phyloP scores from a whole-genome alignment of 2,113 vertebrate species.

The Dascyllus trimaculatus region DNA sequence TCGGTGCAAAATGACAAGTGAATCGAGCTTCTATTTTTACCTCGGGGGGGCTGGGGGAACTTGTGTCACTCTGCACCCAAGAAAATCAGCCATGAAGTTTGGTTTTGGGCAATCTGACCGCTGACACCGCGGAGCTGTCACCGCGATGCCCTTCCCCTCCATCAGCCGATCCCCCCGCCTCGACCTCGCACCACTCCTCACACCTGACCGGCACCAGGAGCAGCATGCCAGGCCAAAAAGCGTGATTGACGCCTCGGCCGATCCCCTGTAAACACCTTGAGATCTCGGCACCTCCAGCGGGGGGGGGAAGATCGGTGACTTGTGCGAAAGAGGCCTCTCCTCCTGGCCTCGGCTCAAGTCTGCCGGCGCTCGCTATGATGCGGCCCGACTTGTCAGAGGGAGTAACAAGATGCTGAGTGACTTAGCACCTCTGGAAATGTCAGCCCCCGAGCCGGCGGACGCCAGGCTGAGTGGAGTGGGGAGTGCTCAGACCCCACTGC shows the following conservation, averaged over 20 bases:
- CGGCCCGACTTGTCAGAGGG: conserved; percentile 78
- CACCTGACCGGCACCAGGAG: conserved; percentile 80
- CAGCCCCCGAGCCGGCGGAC: conserved; percentile 72
- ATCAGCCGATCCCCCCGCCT: conserved; percentile 63
- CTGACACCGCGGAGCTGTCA: conserved; percentile 85
- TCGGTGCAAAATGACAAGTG: conserved; percentile 77
- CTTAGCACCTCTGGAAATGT: conserved; percentile 87
- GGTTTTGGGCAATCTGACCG: conserved; percentile 83
- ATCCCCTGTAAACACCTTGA: conserved; percentile 83
- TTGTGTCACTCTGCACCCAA: conserved; percentile 75
- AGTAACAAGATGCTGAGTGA: conserved; percentile 86
- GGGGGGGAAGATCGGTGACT: conserved; percentile 76
- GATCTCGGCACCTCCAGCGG: conserved; percentile 76
- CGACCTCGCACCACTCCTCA: conserved; percentile 60
- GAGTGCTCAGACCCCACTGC: conserved; percentile 51
- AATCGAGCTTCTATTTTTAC: conserved; percentile 69
- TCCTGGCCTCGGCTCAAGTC: conserved; percentile 71
- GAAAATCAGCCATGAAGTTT: conserved; percentile 79
- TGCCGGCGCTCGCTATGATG: conserved; percentile 67
- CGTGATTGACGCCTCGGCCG: conserved; percentile 68
- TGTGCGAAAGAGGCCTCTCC: conserved; percentile 74
- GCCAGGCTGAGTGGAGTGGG: conserved; percentile 69
- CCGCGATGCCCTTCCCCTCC: conserved; percentile 74
- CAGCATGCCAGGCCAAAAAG: conserved; percentile 43
- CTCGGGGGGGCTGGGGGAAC: conserved; percentile 39